Percentiles rank a stretch among this genome's conserved stretches.
Evolutionary conservation across 2,888 invertebrate genomes (phyloP).

Genomic region (Phyllotreta striolata): DNA sequence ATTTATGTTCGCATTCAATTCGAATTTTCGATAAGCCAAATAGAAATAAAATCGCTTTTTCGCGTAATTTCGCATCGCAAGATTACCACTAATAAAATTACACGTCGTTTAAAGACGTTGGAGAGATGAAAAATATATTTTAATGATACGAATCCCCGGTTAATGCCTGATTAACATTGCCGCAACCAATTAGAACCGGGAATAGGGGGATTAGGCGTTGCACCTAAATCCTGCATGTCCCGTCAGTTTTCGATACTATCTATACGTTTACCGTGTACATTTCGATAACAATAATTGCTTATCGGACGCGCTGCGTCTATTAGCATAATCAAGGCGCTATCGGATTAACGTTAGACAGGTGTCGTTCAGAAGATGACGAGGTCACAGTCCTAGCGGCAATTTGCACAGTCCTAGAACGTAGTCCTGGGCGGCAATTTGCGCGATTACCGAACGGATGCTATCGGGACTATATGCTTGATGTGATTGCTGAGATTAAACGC

Average conservation of each 20-base stretch:
- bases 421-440: neutral
- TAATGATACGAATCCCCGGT: no score
- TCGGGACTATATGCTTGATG: conserved; percentile 1
- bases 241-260: conserved; percentile 1
- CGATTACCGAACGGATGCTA: neutral
- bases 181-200: conserved; percentile 11
- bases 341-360: conserved; percentile 21
- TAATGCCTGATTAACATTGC: no score
- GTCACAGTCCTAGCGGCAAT: neutral
- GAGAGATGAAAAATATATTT: no score
- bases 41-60: no score
- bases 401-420: no score
- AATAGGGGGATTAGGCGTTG: no score
- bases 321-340: conserved; percentile 28
- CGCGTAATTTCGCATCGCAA: no score
- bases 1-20: no score
- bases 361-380: conserved; percentile 12
- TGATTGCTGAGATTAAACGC: neutral
- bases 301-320: conserved; percentile 27
- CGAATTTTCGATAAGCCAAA: no score
- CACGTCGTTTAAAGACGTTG: no score
- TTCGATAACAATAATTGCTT: conserved; percentile 29
- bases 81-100: no score
- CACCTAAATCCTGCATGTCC: conserved; percentile 8
- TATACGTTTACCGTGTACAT: conserved; percentile 1